phyloP scores from a whole-genome alignment of 2,888 invertebrate genomes.

The Perizoma affinitatum region DNA sequence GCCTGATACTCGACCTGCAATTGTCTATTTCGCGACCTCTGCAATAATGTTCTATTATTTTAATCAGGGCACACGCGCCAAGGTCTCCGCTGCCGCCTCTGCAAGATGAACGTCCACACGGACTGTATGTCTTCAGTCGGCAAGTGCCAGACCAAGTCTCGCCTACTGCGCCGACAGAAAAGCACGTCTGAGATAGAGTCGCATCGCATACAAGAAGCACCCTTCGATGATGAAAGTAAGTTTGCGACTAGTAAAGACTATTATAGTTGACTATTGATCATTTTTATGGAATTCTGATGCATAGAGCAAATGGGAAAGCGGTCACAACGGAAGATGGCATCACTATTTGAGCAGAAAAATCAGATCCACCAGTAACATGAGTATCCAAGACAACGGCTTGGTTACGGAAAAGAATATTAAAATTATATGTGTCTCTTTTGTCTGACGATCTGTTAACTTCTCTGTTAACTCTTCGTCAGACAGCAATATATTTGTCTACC shows the following conservation, averaged over 20 bases:
- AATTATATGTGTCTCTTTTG: too few species aligned
- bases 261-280: background rate
- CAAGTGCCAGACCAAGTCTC: slow-evolving; percentile 93
- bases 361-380: too few species aligned
- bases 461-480: too few species aligned
- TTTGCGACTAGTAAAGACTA: background rate
- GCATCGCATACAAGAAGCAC: slow-evolving; percentile 85
- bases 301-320: slow-evolving; percentile 13
- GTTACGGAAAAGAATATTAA: too few species aligned
- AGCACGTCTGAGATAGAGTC: slow-evolving; percentile 94
- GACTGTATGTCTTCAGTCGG: slow-evolving; percentile 94
- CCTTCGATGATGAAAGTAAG: slow-evolving; percentile 93
- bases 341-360: too few species aligned
- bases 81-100: slow-evolving; percentile 94
- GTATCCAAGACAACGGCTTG: too few species aligned
- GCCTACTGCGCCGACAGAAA: slow-evolving; percentile 93
- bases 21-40: too few species aligned
- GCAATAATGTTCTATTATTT: background rate
- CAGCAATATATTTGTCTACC: too few species aligned
- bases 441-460: too few species aligned
- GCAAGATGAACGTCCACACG: slow-evolving; percentile 95
- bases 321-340: background rate
- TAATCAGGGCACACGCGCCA: slow-evolving; percentile 94
- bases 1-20: too few species aligned
- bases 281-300: background rate